Base-by-base conservation (phyloP, 2,888 invertebrate species). In the Pyrrhosoma nymphula region DNA sequence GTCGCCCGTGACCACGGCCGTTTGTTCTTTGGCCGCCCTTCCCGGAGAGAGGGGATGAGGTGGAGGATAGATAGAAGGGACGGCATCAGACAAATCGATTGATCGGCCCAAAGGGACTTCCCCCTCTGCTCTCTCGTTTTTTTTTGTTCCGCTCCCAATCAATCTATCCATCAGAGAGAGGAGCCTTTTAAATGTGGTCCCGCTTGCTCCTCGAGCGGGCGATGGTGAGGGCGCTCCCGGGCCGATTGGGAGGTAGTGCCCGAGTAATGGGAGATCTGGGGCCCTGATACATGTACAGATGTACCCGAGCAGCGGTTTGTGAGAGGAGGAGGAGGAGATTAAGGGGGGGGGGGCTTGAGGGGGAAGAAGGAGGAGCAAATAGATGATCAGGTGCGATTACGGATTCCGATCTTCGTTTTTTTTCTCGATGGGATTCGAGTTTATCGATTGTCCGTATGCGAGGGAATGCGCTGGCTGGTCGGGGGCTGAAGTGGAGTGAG, bases 381-480 rank as follows among this genome's bases (percentile, higher is more conserved):
- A 69, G 69, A 69, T 69, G 69, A 69, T 69, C 69, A 69, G 69
- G 69, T 26, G n/a, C 69, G 69, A 69, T 69, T 69, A 69, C 26
- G 69, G n/a, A 69, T 69, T 69, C 69, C 26, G 69, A 8, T 23
- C 23, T 69, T 23, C 69, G 12, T 69, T 69, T 69, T 69, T 69
- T 69, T 69, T 60, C 18, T 12, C 20, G 60, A 60, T 69, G 69
- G 69, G 23, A n/a, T n/a, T 69, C 4, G 69, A 69, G 69, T 69
- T 69, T 10, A 69, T 69, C 69, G 69, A 69, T 69, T 69, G 26
- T 69, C 23, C 69, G 69, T 26, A 69, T n/a, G 69, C 69, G n/a
- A 69, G 69, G 20, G 69, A 69, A 69, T 69, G 69, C 69, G n/a
- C 18, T 69, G 1, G 20, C n/a, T 69, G 69, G 10, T 23, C 23